Conservation (phyloP, 2,888 invertebrate species). For the Xylocampa areola region DNA sequence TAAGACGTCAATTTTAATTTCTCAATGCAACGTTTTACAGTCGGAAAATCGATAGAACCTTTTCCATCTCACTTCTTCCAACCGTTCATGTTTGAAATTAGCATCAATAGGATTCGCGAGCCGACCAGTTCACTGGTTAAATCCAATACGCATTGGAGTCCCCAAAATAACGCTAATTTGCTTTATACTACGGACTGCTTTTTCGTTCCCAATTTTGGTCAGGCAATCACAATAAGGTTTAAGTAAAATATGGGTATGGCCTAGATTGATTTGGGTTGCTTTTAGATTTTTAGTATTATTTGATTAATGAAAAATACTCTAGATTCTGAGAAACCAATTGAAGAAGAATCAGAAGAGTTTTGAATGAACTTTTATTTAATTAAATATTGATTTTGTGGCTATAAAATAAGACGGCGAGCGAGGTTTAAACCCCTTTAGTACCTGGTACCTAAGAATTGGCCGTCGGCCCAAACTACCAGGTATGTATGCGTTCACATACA, state of each 20-base stretch:
- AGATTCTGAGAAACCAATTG: not conserved
- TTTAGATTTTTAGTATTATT: slow-evolving; percentile 27
- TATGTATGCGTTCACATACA: no score
- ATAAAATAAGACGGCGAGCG: no score
- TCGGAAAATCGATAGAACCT: slow-evolving; percentile 57
- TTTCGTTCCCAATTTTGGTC: slow-evolving; percentile 34
- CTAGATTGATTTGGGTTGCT: slow-evolving; percentile 31
- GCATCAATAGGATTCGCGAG: slow-evolving; percentile 60
- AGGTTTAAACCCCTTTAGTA: no score
- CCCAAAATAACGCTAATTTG: slow-evolving; percentile 56
- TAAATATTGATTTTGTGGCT: no score
- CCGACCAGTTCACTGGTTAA: slow-evolving; percentile 52
- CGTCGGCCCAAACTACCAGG: no score
- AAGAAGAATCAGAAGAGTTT: no score
- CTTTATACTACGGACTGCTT: slow-evolving; percentile 37
- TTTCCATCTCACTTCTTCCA: slow-evolving; percentile 64
- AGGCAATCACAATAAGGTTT: slow-evolving; percentile 23
- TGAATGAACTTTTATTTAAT: no score
- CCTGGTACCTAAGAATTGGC: no score
- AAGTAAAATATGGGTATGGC: slow-evolving; percentile 24
- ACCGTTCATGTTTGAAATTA: slow-evolving; percentile 61
- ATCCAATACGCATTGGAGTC: slow-evolving; percentile 55
- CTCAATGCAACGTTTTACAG: slow-evolving; percentile 58
- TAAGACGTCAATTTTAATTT: slow-evolving; percentile 68
- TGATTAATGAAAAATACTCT: slow-evolving; percentile 8